These are phyloP conservation scores for Girardinus metallicus DNA, from an alignment of 2,797 vertebrate species.

Conservation along the genomic window DNA sequence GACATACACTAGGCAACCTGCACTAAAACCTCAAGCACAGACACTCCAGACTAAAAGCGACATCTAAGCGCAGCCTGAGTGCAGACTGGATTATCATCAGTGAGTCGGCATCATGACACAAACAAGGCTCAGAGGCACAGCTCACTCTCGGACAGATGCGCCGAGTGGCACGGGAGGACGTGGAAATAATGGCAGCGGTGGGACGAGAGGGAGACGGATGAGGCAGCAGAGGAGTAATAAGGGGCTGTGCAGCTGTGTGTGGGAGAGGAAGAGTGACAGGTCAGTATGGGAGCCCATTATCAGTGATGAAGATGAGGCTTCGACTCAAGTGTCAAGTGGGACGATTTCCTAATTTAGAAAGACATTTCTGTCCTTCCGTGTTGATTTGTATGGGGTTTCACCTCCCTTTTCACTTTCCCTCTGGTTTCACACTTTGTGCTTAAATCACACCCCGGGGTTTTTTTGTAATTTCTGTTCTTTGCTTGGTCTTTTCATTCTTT, in stretches of 20 bases:
- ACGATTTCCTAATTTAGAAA: conserved; percentile 52
- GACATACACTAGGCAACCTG: background rate
- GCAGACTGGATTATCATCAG: background rate
- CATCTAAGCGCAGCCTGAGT: conserved; percentile 2
- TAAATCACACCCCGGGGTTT: background rate
- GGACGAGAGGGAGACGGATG: conserved; percentile 11
- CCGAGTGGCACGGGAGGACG: background rate
- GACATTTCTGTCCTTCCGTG: conserved; percentile 16
- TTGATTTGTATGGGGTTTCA: background rate
- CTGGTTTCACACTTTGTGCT: background rate
- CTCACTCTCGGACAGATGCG: background rate
- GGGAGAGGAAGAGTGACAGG: conserved; percentile 11
- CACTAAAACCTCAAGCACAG: background rate
- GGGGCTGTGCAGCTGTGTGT: conserved; percentile 6
- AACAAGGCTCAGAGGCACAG: conserved; percentile 8
- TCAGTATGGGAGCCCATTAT: conserved; percentile 30
- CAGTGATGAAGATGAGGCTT: conserved; percentile 40
- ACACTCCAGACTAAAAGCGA: background rate
- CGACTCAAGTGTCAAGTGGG: conserved; percentile 38
- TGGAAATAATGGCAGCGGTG: conserved; percentile 14
- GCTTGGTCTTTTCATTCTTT: background rate
- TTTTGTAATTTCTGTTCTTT: background rate
- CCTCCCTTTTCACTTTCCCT: background rate
- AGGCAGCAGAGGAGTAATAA: conserved; percentile 16
- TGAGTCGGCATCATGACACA: conserved; percentile 19